Evolutionary conservation across 1,140 invertebrate genomes (phyloP), one percentile per base, ranked within the genome.

Genomic region (Microplitis demolitor): DNA sequence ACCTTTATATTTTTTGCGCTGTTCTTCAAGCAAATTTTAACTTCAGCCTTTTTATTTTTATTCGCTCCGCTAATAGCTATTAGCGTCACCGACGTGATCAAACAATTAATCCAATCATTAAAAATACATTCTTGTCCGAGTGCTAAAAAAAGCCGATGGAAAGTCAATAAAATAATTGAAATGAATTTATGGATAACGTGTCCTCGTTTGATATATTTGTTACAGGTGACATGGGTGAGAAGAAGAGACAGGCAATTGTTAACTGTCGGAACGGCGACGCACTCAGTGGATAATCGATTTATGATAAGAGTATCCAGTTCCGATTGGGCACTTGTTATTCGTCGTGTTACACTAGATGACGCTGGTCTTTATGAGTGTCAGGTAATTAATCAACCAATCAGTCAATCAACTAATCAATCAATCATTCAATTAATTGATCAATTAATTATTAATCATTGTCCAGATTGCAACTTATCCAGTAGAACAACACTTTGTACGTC

Each of bases 341-440:
- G 92, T 78, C 90, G 90, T 74, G 93, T 93, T 4, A 91, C 90
- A 39, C 86, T 90, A 4, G 87, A 90, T 13, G 93, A 95, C 79
- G 90, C 89, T 5, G 93, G 93, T n/a, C 84, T 93, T 34, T 95
- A 94, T 80, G 93, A 94, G 84, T 95, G 93, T 83, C 93, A 94
- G 89, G 90, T 94, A 75, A 69, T 56, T 31, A 34, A 60, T 34
- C 9, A 31, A 31, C 24, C 24, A 24, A 24, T 24, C 24, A 24
- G 24, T 24, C 24, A 24, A 24, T n/a, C n/a, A n/a, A 54, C 13
- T 54, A 54, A 14, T 0, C 13, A 54, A 34, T n/a, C 35, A 37
- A 34, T 35, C 11, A 37, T 2, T 2, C 5, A 39, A 39, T 8
- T 39, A 39, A 39, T 8, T 39, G 9, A 39, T 8, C 9, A 39